These are phyloP conservation scores for Colletes collaris DNA, from an alignment of 2,888 invertebrate genomes.

Conservation along the genomic window DNA sequence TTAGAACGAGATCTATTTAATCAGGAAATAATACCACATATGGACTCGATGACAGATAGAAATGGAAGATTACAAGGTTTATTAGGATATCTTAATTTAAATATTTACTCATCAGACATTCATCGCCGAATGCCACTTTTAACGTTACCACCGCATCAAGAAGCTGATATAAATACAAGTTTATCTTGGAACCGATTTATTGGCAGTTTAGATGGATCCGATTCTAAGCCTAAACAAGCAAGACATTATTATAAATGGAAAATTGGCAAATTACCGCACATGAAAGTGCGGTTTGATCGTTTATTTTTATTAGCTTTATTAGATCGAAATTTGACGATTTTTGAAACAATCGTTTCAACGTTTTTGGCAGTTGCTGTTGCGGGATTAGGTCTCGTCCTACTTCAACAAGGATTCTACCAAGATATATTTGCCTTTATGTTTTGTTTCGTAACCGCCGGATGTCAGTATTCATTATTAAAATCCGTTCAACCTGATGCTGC, in stretches of 20 bases:
- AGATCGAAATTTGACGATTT: conserved; percentile 94
- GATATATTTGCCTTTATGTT: conserved; percentile 97
- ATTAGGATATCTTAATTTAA: conserved; percentile 72
- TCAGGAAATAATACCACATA: conserved; percentile 70
- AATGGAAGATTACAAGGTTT: conserved; percentile 77
- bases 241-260: conserved; percentile 90
- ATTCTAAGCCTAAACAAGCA: conserved; percentile 84
- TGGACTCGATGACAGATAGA: conserved; percentile 77
- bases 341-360: conserved; percentile 92
- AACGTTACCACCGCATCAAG: conserved; percentile 85
- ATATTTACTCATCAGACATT: conserved; percentile 68
- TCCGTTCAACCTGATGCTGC: conserved; percentile 99
- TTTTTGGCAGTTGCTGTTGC: conserved; percentile 93
- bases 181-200: conserved; percentile 85
- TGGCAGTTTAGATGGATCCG: conserved; percentile 85
- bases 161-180: conserved; percentile 85
- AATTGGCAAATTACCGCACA: conserved; percentile 83
- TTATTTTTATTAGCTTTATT: conserved; percentile 95
- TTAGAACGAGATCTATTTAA: conserved; percentile 79
- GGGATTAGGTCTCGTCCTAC: conserved; percentile 91
- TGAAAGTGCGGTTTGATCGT: conserved; percentile 96
- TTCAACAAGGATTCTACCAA: conserved; percentile 93
- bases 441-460: conserved; percentile 98
- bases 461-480: conserved; percentile 98
- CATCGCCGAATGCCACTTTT: conserved; percentile 72